These are phyloP conservation scores for Zoroaster sp. DNA, from an alignment of 53 echinoderm and acorn worm species.

Conservation along the genomic window DNA sequence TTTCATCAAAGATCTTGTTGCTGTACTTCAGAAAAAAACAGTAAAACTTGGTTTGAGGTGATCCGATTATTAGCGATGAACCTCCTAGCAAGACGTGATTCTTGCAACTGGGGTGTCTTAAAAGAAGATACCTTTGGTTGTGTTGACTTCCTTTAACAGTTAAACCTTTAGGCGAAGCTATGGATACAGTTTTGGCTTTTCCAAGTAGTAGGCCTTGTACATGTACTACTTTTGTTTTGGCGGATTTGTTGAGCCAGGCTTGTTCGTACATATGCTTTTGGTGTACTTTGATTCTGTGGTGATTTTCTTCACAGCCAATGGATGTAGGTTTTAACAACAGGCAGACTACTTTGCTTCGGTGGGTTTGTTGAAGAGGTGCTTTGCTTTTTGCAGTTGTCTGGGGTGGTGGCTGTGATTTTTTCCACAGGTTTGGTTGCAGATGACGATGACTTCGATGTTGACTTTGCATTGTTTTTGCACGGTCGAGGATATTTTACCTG, in stretches of 20 bases:
- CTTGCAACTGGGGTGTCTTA: background rate
- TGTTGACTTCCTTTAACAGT: background rate
- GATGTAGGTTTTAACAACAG: background rate
- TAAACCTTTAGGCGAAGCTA: too few species aligned
- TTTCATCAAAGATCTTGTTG: slow-evolving; percentile 57
- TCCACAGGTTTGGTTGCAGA: background rate
- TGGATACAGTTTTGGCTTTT: too few species aligned
- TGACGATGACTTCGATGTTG: background rate
- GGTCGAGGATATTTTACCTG: too few species aligned
- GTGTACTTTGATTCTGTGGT: background rate
- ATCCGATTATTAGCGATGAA: background rate
- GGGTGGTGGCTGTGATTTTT: background rate
- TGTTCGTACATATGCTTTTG: too few species aligned
- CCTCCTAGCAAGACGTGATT: background rate
- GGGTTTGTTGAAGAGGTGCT: too few species aligned
- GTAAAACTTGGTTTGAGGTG: slow-evolving; percentile 52
- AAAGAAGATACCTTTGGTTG: background rate
- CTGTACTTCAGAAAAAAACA: slow-evolving; percentile 9
- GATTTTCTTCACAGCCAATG: background rate
- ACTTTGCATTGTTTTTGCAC: background rate
- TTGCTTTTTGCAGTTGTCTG: background rate
- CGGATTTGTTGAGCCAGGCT: too few species aligned
- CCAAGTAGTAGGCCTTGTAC: too few species aligned
- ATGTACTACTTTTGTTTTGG: too few species aligned
- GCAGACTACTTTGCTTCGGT: background rate